Conservation (phyloP, 2,113 vertebrate species). For the Fulica atra region DNA sequence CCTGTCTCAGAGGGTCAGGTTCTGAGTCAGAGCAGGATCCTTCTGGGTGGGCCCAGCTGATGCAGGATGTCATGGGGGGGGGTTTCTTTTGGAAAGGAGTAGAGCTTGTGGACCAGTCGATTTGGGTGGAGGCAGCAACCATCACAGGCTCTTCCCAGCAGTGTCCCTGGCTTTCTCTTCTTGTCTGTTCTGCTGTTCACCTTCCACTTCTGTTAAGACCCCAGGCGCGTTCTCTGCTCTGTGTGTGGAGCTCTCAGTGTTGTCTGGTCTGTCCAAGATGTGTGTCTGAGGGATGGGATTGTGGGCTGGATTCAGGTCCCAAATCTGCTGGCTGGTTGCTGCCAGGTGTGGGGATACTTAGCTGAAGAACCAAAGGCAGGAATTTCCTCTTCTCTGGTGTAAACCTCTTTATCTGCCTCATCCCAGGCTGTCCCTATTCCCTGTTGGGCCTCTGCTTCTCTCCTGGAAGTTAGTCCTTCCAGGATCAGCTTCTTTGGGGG, state of each 20-base stretch:
- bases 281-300: neutral
- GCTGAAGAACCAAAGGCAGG: neutral
- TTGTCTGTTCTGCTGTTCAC: slow-evolving; percentile 40
- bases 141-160: slow-evolving; percentile 23
- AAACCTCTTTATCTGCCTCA: slow-evolving; percentile 43
- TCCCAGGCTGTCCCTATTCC: slow-evolving; percentile 50
- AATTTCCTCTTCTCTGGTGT: slow-evolving; percentile 55
- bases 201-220: slow-evolving; percentile 17
- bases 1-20: neutral
- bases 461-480: slow-evolving; percentile 44
- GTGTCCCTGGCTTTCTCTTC: slow-evolving; percentile 48
- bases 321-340: neutral
- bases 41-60: neutral
- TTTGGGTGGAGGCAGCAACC: neutral
- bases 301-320: slow-evolving; percentile 17
- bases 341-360: neutral
- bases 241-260: slow-evolving; percentile 48
- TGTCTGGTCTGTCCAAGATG: slow-evolving; percentile 11
- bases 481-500: slow-evolving; percentile 35
- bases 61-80: neutral
- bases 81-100: neutral
- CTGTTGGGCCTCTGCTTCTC: slow-evolving; percentile 45
- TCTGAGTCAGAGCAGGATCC: neutral
- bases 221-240: slow-evolving; percentile 25
- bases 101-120: neutral